These are phyloP conservation scores for Cinclus mexicanus DNA, from an alignment of 2,113 vertebrate genomes.

Conservation along the genomic window DNA sequence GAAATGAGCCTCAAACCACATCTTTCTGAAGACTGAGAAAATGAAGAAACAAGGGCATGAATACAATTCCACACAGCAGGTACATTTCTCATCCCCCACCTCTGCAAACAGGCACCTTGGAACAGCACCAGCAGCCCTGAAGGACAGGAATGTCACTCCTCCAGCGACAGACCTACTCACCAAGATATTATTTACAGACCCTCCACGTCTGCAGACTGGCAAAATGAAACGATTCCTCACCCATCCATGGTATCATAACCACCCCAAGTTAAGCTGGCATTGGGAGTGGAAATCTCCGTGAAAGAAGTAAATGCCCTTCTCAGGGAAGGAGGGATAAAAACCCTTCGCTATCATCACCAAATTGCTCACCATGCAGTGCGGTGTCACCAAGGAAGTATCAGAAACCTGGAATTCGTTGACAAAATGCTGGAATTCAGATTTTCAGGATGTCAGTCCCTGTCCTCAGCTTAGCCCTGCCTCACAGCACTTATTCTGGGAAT, in stretches of 20 bases:
- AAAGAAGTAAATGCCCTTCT: background rate
- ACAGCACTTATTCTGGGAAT: background rate
- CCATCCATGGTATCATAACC: background rate
- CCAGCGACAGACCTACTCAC: background rate
- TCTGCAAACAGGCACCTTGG: background rate
- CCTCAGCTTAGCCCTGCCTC: background rate
- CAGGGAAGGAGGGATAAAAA: background rate
- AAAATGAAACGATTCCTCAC: background rate
- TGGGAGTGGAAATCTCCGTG: rapidly evolving
- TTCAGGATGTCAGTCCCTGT: background rate
- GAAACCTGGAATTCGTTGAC: rapidly evolving
- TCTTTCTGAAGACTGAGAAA: background rate
- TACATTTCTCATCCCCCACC: background rate
- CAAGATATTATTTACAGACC: background rate
- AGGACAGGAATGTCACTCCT: background rate
- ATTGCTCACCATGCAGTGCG: rapidly evolving
- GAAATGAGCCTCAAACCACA: background rate
- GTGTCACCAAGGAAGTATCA: background rate
- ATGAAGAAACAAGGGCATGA: background rate
- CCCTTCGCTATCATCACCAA: background rate
- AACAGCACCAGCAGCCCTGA: background rate
- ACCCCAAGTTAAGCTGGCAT: background rate
- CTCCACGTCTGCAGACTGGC: background rate
- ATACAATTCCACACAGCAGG: background rate
- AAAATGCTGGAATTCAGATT: background rate